A percentile compares a stretch with the other conserved stretches of the same genome.
Evolutionary conservation across 1,140 invertebrate species (phyloP).

Genomic region (Plutomurus gul): DNA sequence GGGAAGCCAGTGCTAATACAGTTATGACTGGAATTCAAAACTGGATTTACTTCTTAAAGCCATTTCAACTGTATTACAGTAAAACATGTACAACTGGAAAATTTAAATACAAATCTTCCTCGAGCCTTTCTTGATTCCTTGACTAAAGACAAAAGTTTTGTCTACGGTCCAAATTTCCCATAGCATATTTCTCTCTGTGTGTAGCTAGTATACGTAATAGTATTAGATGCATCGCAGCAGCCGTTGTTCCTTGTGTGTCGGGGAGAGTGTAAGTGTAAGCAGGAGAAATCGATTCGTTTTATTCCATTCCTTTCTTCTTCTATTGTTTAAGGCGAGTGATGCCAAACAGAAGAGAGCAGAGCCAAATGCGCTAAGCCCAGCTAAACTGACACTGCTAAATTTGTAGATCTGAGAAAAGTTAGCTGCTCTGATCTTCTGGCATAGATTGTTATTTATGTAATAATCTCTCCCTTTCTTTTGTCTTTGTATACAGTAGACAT

Average conservation of each 20-base stretch:
- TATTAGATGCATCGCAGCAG: neutral
- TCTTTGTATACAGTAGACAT: no score
- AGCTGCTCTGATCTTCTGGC: constrained; percentile 17
- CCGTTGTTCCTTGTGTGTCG: neutral
- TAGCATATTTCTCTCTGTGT: neutral
- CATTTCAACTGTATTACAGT: neutral
- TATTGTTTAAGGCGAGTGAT: neutral
- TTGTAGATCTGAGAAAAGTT: constrained; percentile 20
- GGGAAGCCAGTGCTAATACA: neutral
- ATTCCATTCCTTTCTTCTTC: constrained; percentile 13
- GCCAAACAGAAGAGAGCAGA: constrained; percentile 19
- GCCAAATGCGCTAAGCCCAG: neutral
- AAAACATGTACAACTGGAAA: neutral
- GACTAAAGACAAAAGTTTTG: neutral
- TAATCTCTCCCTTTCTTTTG: constrained; percentile 31
- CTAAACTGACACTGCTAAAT: neutral
- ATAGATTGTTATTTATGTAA: constrained; percentile 36
- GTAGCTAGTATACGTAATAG: no score
- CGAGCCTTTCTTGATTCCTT: neutral
- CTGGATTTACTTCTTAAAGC: neutral
- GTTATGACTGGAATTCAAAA: constrained; percentile 14
- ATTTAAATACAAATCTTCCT: constrained; percentile 23
- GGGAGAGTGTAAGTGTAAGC: neutral
- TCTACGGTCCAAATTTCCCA: constrained; percentile 7
- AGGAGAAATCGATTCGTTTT: constrained; percentile 25